Evolutionary conservation across 1,140 invertebrate genomes (phyloP).

Genomic region (Saccostrea cuccullata): DNA sequence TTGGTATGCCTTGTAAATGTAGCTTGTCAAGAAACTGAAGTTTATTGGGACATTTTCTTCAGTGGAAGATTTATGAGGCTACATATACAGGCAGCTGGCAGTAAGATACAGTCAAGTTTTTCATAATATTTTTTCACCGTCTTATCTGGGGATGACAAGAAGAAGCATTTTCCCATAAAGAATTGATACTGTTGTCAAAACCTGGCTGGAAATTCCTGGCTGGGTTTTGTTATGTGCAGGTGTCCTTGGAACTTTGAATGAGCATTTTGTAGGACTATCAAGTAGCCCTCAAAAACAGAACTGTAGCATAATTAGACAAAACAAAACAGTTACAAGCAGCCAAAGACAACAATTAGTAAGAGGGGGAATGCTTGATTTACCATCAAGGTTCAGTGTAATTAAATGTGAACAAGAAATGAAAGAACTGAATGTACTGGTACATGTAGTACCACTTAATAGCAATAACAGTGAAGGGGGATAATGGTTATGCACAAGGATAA

Average conservation of each 20-base stretch:
- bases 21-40: background rate
- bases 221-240: background rate
- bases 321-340: background rate
- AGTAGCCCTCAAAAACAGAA: background rate
- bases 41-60: constrained; percentile 13
- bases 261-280: background rate
- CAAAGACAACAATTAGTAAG: background rate
- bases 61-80: background rate
- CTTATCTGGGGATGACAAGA: constrained; percentile 4
- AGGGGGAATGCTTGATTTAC: background rate
- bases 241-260: background rate
- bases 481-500: no score
- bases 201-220: background rate
- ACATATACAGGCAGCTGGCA: background rate
- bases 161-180: constrained; percentile 15
- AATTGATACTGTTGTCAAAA: constrained; percentile 22
- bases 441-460: no score
- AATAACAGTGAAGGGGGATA: no score
- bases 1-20: background rate
- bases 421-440: background rate
- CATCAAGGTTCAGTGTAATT: background rate
- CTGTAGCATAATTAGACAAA: no score
- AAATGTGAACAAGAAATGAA: background rate
- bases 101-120: background rate
- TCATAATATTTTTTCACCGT: background rate